Conservation (phyloP, 1,140 invertebrate species). For the Drosophila setifemur region DNA sequence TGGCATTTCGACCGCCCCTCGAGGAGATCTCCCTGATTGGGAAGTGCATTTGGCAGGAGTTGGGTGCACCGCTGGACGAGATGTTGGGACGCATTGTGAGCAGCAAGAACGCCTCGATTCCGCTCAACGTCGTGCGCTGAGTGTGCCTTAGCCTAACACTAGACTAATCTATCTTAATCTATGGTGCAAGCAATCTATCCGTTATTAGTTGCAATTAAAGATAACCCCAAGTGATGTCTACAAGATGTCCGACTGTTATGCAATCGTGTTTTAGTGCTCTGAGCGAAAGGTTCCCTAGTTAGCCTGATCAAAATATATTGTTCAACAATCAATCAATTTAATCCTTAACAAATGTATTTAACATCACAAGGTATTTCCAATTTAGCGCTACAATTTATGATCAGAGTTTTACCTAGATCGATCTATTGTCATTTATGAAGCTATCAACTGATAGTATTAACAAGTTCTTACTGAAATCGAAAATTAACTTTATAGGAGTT, state of each 20-base stretch:
- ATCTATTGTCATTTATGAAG: too few relatives aligned
- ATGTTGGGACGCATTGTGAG: slow-evolving; percentile 86
- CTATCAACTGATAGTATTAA: too few relatives aligned
- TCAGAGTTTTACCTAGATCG: too few relatives aligned
- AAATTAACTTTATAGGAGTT: too few relatives aligned
- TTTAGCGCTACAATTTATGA: too few relatives aligned
- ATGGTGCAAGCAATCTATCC: slow-evolving; percentile 64
- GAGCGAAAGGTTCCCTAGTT: not conserved
- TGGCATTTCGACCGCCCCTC: slow-evolving; percentile 92
- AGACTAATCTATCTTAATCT: slow-evolving; percentile 20
- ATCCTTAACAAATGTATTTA: too few relatives aligned
- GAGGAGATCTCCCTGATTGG: slow-evolving; percentile 93
- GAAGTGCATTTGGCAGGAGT: slow-evolving; percentile 94
- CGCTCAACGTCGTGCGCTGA: slow-evolving; percentile 91
- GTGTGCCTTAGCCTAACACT: slow-evolving; percentile 17
- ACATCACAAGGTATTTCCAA: too few relatives aligned
- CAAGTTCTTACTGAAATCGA: too few relatives aligned
- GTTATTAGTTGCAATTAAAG: slow-evolving; percentile 32
- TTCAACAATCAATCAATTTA: too few relatives aligned
- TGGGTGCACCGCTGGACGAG: slow-evolving; percentile 88
- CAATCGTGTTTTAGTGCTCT: not conserved
- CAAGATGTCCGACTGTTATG: slow-evolving; percentile 9
- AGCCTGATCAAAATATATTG: not conserved
- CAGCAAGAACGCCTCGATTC: slow-evolving; percentile 89
- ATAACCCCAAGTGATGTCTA: slow-evolving; percentile 2